phyloP scores from a whole-genome alignment of 2,797 vertebrate species.

The Poecile montanus region DNA sequence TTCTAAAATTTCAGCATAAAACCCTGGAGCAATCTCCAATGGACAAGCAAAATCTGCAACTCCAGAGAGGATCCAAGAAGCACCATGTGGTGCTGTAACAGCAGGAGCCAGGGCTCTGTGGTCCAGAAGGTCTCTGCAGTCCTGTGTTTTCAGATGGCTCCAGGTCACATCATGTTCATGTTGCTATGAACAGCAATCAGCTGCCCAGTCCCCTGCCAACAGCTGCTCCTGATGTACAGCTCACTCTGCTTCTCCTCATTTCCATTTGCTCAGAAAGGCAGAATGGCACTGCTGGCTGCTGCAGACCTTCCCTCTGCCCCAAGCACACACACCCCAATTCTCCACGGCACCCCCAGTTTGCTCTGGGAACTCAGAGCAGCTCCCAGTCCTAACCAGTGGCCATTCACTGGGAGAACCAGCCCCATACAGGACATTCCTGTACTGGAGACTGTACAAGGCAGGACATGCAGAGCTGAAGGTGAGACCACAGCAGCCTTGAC shows the following conservation, averaged over 20 bases:
- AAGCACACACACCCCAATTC: rapidly evolving
- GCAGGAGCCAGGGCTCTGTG: background rate
- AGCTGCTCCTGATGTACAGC: background rate
- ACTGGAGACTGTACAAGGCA: background rate
- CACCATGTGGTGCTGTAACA: background rate
- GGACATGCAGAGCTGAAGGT: background rate
- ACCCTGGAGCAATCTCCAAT: background rate
- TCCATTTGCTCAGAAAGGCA: background rate
- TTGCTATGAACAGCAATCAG: background rate
- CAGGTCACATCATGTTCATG: background rate
- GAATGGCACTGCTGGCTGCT: background rate
- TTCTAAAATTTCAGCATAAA: background rate
- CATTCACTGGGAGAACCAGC: background rate
- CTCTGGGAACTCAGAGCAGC: background rate
- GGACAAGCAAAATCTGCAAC: background rate
- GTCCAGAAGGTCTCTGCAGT: background rate
- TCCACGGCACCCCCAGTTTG: background rate
- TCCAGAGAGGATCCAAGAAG: background rate
- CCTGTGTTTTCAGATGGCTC: background rate
- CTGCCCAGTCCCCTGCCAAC: background rate
- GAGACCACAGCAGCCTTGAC: background rate
- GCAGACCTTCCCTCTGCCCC: background rate
- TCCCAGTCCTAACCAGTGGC: background rate
- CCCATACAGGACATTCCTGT: background rate
- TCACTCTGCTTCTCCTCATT: background rate